Conservation (phyloP, 2,888 invertebrate species). For the Tetragonula carbonaria region DNA sequence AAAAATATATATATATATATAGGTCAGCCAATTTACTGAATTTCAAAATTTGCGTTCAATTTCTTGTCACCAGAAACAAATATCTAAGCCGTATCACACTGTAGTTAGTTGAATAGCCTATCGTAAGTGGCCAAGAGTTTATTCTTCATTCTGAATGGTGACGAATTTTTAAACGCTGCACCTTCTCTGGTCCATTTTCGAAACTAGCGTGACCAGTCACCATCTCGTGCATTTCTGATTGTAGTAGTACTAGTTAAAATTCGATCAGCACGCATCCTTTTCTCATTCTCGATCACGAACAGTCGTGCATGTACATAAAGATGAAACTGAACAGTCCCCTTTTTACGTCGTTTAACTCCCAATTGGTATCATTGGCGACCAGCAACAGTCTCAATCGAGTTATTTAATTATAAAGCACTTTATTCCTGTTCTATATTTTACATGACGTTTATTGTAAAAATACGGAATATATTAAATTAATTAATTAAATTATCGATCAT, state of each 20-base stretch:
- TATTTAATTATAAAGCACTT: background rate
- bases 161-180: background rate
- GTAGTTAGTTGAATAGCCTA: background rate
- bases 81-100: background rate
- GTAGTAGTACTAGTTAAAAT: background rate
- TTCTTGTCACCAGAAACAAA: background rate
- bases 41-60: background rate
- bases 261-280: constrained; percentile 12
- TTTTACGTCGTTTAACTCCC: constrained; percentile 9
- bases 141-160: background rate
- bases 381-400: background rate
- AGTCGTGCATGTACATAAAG: constrained; percentile 10
- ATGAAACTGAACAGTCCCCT: background rate
- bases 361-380: background rate
- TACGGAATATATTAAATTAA: background rate
- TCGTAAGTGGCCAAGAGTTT: background rate
- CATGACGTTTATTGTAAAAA: background rate
- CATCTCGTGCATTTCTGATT: background rate
- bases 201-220: constrained; percentile 2
- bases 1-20: too few species aligned
- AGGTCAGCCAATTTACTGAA: background rate
- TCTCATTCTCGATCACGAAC: constrained; percentile 10
- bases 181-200: background rate
- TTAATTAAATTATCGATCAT: background rate
- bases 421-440: background rate